These are phyloP conservation scores for Peromyscus melanophrys DNA, from an alignment of 2,797 vertebrate species.

Conservation along the genomic window DNA sequence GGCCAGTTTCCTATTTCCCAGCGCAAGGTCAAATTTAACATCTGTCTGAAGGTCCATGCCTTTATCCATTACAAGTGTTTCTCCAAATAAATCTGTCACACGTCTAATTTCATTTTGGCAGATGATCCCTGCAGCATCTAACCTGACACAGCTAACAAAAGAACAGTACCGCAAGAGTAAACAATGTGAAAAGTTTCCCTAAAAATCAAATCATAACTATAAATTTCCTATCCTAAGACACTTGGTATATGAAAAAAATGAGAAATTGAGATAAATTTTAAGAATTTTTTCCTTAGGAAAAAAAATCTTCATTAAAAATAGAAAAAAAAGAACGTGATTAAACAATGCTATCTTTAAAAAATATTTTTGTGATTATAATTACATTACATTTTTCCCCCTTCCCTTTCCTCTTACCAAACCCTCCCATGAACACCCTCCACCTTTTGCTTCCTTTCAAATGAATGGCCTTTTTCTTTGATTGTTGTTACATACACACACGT, in stretches of 20 bases:
- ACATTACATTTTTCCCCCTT: background rate
- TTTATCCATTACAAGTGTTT: background rate
- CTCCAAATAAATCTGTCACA: constrained; percentile 15
- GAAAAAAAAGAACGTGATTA: background rate
- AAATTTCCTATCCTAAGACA: constrained; percentile 43
- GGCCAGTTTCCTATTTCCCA: background rate
- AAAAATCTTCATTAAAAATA: constrained; percentile 68
- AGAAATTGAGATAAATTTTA: constrained; percentile 65
- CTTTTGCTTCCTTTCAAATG: background rate
- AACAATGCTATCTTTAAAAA: background rate
- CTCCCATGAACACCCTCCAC: background rate
- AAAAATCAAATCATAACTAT: constrained; percentile 39
- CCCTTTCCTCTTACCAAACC: background rate
- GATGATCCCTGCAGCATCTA: constrained; percentile 3
- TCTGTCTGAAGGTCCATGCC: background rate
- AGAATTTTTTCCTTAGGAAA: constrained; percentile 40
- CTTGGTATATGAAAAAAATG: constrained; percentile 22
- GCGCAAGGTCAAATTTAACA: background rate
- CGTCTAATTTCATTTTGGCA: constrained; percentile 42
- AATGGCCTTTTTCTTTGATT: background rate
- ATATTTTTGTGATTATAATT: background rate
- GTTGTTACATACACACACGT: background rate
- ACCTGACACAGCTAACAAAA: constrained; percentile 54
- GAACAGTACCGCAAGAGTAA: background rate
- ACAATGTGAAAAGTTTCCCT: background rate